Conservation (phyloP, 1,140 invertebrate genomes). For the Coelopa frigida region DNA sequence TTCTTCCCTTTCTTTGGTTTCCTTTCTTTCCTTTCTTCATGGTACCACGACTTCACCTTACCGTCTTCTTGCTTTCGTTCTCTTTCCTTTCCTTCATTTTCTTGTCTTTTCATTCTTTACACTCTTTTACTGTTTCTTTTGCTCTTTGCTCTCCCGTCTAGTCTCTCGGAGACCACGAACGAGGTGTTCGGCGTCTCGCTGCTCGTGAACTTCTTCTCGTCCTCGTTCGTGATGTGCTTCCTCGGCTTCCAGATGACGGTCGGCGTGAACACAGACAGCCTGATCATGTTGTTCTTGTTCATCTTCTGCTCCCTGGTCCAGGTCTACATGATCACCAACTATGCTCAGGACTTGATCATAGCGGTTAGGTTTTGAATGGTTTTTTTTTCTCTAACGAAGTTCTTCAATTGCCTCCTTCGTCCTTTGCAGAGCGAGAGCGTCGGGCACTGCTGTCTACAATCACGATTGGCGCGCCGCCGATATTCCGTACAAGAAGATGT, state of each 20-base stretch:
- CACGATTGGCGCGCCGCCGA: slow-evolving; percentile 31
- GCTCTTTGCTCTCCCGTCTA: no score
- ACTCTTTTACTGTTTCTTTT: slow-evolving; percentile 2
- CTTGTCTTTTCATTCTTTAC: no score
- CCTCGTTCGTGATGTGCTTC: slow-evolving; percentile 32
- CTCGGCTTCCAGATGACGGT: slow-evolving; percentile 36
- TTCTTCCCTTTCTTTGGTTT: no score
- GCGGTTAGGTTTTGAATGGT: slow-evolving; percentile 19
- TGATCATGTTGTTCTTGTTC: slow-evolving; percentile 30
- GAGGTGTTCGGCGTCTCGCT: slow-evolving; percentile 30
- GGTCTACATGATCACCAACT: slow-evolving; percentile 28
- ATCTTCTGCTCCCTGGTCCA: slow-evolving; percentile 31
- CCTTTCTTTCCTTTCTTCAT: not conserved
- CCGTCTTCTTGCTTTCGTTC: not conserved
- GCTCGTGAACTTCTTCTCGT: slow-evolving; percentile 28
- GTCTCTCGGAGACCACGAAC: slow-evolving; percentile 21
- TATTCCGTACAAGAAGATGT: slow-evolving; percentile 25
- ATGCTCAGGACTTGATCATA: slow-evolving; percentile 26
- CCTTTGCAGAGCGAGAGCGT: slow-evolving; percentile 22
- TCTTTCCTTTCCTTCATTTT: not conserved
- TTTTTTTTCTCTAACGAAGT: not conserved
- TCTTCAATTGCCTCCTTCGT: not conserved
- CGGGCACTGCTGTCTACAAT: slow-evolving; percentile 25
- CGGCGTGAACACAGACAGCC: slow-evolving; percentile 23
- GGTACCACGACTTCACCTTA: not conserved